Evolutionary conservation across 2,797 vertebrate genomes (phyloP).

Genomic region (Neosilurus mollespiculum): DNA sequence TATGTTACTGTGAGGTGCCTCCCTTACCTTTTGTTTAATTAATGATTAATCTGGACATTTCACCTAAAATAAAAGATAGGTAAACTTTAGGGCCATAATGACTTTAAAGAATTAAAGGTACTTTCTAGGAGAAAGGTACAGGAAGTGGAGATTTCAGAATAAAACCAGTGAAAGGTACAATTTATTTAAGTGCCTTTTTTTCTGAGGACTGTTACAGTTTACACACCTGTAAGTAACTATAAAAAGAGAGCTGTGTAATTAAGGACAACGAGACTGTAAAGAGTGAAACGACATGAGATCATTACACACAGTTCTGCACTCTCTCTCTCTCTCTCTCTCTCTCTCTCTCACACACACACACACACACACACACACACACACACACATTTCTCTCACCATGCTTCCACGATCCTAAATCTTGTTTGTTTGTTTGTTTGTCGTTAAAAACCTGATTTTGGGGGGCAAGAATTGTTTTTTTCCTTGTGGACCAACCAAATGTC

Average conservation of each 20-base stretch:
- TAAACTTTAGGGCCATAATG: neutral
- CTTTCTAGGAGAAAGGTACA: neutral
- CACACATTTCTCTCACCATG: neutral
- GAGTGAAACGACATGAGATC: neutral
- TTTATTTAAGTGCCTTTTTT: neutral
- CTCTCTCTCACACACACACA: neutral
- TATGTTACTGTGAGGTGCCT: neutral
- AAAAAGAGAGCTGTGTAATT: neutral
- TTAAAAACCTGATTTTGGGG: neutral
- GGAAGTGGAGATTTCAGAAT: neutral
- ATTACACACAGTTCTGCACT: neutral
- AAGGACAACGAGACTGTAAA: neutral
- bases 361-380: conserved; percentile 9
- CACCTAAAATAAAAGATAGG: neutral
- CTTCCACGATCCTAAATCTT: neutral
- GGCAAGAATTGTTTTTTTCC: neutral
- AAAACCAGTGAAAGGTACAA: neutral
- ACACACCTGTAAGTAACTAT: neutral
- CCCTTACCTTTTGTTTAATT: neutral
- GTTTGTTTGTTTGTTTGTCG: neutral
- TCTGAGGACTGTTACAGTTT: neutral
- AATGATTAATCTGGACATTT: neutral
- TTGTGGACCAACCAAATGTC: neutral
- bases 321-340: too few species aligned
- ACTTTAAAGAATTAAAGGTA: neutral